Evolutionary conservation across 2,797 vertebrate species (phyloP), one percentile per base, ranked within the genome.

Genomic region (Xenentodon cancila): DNA sequence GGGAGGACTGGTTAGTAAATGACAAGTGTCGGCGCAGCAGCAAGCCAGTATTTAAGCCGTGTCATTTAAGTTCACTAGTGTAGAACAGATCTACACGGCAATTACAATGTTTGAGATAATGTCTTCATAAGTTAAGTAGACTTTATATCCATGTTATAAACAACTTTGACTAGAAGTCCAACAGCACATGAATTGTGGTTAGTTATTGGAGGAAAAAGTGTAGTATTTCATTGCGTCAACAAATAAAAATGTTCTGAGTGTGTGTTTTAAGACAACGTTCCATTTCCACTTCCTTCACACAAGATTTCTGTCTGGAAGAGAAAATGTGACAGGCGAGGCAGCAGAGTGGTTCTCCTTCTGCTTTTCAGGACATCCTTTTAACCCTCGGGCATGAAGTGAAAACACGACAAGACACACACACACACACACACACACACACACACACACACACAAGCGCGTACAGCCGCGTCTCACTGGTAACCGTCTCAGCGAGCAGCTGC

Each of bases 251-350:
- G 7, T 55, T 58, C 40, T 54, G 30, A 66, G 45, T 68, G 59
- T 52, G 30, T 22, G 49, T 45, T 30, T 30, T 8, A 18, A 48
- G 37, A 42, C 20, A 27, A 16, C 44, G 4, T 45, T 52, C 52
- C 44, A 2, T 62, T 59, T 68, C 9, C 30, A 53, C 47, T 60
- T 82, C 68, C 63, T 71, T 81, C 73, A 75, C 49, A 59, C 59
- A 47, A 64, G 71, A 65, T 71, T 76, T 76, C 72, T 59, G 56
- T 17, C 66, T 63, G 71, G 72, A 84, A 70, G 72, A 81, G 81
- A 84, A 69, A 58, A 79, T 74, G 72, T 77, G 86, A 88, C 85
- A 81, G 71, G 61, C 74, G 82, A 88, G 65, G 64, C 9, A n/a
- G 64, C 9, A n/a, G 69, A 80, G 75, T 75, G 71, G 60, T 74